A percentile compares a stretch with the other conserved stretches of the same genome.
Conservation (phyloP, 37 sponge, comb jelly and placozoan species). For the Chondrilla cf. caribensis region DNA sequence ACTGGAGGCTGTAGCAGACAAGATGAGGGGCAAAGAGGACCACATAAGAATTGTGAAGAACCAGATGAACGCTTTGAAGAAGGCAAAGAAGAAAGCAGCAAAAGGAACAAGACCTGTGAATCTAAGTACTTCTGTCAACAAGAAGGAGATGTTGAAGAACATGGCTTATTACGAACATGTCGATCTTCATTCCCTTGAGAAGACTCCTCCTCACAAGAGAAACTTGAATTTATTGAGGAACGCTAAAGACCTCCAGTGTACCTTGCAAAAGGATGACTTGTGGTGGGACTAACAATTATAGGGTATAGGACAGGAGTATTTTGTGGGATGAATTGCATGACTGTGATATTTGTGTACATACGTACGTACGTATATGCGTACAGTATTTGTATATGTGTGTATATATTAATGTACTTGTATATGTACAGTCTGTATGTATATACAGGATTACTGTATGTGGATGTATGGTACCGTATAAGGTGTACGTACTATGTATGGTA, state of each 20-base stretch:
- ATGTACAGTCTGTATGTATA: neutral
- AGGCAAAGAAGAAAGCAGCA: conserved; percentile 1
- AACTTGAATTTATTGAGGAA: conserved; percentile 37
- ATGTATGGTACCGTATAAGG: too few species aligned
- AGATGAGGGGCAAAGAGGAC: conserved; percentile 48
- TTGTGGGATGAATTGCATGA: neutral
- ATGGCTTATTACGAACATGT: conserved; percentile 14
- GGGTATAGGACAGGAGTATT: too few species aligned
- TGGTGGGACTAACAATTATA: conserved; percentile 47
- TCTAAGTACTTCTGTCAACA: neutral
- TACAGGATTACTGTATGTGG: too few species aligned
- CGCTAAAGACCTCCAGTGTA: conserved; percentile 48
- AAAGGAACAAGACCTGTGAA: conserved; percentile 7
- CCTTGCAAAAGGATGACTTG: conserved; percentile 55
- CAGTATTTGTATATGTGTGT: neutral
- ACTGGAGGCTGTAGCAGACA: conserved; percentile 30
- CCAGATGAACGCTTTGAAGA: neutral
- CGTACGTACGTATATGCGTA: neutral
- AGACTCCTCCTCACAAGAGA: neutral
- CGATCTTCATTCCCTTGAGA: neutral
- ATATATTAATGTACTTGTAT: neutral
- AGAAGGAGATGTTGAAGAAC: neutral
- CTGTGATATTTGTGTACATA: neutral
- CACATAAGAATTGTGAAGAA: conserved; percentile 48
- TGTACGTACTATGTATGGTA: too few species aligned